Conservation (phyloP, 2,797 vertebrate species). For the Falco concolor region DNA sequence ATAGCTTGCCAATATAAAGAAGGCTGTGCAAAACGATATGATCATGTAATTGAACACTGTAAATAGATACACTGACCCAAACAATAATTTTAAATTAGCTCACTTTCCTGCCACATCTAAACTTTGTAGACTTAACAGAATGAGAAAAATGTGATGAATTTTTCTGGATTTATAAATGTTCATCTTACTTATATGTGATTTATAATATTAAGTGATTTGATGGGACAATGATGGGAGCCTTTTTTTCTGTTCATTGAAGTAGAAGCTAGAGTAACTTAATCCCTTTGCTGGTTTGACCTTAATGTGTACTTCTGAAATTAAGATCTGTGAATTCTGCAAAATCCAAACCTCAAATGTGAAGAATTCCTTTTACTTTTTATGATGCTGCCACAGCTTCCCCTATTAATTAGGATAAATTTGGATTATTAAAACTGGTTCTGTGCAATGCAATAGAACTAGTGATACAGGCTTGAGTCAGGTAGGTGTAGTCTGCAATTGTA, state of each 20-base stretch:
- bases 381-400: neutral
- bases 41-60: constrained; percentile 53
- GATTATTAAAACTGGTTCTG: constrained; percentile 14
- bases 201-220: neutral
- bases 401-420: constrained; percentile 18
- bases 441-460: constrained; percentile 8
- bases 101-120: constrained; percentile 27
- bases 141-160: constrained; percentile 5
- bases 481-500: neutral
- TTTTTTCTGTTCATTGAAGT: neutral
- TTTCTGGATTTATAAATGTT: neutral
- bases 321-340: neutral
- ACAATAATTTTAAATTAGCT: constrained; percentile 34
- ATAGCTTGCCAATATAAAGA: constrained; percentile 66
- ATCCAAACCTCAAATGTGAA: neutral
- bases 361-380: neutral
- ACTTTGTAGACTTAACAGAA: constrained; percentile 18
- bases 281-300: neutral
- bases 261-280: neutral
- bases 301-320: neutral
- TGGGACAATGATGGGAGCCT: neutral
- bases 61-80: constrained; percentile 44
- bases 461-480: neutral
- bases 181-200: neutral
- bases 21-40: constrained; percentile 60